Percentiles rank a stretch among this genome's conserved stretches.
These are phyloP conservation scores for Nymphicus hollandicus DNA, from an alignment of 2,113 vertebrate species.

Conservation along the genomic window DNA sequence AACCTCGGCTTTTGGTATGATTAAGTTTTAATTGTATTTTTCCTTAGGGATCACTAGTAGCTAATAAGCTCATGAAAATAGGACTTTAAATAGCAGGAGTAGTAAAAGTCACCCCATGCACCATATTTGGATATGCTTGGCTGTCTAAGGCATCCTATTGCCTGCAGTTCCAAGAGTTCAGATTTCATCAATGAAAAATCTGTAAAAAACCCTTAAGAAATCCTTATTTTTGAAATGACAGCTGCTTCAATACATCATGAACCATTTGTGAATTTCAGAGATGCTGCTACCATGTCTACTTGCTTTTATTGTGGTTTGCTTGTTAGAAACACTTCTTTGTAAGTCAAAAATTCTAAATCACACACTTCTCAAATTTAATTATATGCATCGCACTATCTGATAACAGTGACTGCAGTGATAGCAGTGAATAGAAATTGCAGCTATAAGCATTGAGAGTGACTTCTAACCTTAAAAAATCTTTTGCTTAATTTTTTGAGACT, in stretches of 20 bases:
- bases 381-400: neutral
- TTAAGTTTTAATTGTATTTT: constrained; percentile 83
- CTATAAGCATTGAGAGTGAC: neutral
- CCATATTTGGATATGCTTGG: constrained; percentile 69
- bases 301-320: neutral
- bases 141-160: constrained; percentile 52
- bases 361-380: neutral
- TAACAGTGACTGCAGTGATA: neutral
- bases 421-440: neutral
- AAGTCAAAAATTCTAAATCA: neutral
- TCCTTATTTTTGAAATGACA: constrained; percentile 27
- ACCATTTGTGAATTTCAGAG: neutral
- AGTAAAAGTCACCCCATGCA: constrained; percentile 70
- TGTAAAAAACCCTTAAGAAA: constrained; percentile 41
- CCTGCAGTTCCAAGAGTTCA: constrained; percentile 55
- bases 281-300: neutral
- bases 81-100: constrained; percentile 76
- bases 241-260: neutral
- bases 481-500: neutral
- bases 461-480: neutral
- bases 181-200: constrained; percentile 69
- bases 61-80: constrained; percentile 80
- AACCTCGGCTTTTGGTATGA: constrained; percentile 79
- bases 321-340: neutral
- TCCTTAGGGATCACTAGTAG: constrained; percentile 79